Evolutionary conservation across 2,113 vertebrate genomes (phyloP).

Genomic region (Phrynosoma blainvillii): DNA sequence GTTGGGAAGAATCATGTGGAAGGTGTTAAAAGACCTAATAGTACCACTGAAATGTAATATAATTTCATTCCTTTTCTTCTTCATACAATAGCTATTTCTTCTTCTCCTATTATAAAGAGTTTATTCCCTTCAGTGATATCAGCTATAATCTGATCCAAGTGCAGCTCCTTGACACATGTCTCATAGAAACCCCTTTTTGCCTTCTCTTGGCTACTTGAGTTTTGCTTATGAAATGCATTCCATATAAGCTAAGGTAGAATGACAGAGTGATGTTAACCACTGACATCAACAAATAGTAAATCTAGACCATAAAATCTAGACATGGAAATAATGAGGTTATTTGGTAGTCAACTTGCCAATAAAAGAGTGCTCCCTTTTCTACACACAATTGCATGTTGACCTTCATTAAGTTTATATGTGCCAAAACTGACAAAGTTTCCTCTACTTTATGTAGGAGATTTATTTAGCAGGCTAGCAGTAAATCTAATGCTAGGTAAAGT

Average conservation of each 20-base stretch:
- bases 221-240: not conserved
- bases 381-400: not conserved
- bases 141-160: not conserved
- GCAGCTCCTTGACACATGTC: not conserved
- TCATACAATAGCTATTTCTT: not conserved
- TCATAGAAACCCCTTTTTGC: not conserved
- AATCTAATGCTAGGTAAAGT: not conserved
- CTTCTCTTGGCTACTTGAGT: not conserved
- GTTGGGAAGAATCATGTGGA: not conserved
- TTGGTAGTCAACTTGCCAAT: not conserved
- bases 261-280: not conserved
- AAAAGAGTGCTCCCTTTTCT: not conserved
- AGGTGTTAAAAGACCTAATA: not conserved
- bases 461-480: not conserved
- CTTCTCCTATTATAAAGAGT: not conserved
- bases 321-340: conserved; percentile 26
- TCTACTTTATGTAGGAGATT: not conserved
- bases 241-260: not conserved
- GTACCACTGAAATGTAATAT: not conserved
- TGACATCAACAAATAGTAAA: not conserved
- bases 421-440: conserved; percentile 2
- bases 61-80: not conserved
- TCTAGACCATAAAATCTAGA: conserved; percentile 9
- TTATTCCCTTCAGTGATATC: not conserved
- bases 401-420: not conserved